phyloP scores from a whole-genome alignment of 2,797 vertebrate species.

The Danio aesculapii region DNA sequence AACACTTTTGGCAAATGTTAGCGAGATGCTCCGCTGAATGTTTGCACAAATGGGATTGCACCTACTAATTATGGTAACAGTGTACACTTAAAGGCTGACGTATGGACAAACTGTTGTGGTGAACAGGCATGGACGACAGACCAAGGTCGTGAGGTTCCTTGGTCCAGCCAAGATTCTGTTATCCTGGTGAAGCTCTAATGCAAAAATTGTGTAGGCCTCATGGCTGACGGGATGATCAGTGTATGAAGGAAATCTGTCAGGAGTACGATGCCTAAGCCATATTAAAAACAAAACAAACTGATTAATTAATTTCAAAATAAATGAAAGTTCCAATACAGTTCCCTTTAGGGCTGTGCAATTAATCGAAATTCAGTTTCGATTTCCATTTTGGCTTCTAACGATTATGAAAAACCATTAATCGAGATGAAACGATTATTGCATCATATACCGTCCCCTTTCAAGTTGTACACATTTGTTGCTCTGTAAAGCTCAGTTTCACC shows the following conservation, averaged over 20 bases:
- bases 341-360: too few relatives aligned
- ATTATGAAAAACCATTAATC: too few relatives aligned
- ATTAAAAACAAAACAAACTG: neutral
- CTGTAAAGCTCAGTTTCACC: too few relatives aligned
- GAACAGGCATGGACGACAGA: constrained; percentile 56
- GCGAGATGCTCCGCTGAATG: constrained; percentile 67
- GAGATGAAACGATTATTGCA: too few relatives aligned
- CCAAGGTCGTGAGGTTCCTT: constrained; percentile 68
- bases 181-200: constrained; percentile 62
- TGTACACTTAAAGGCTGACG: constrained; percentile 73
- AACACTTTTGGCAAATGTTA: constrained; percentile 59
- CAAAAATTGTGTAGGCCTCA: constrained; percentile 55
- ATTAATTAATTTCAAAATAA: too few relatives aligned
- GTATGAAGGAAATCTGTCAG: neutral
- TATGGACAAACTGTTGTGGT: constrained; percentile 75
- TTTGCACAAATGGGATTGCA: constrained; percentile 67
- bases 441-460: too few relatives aligned
- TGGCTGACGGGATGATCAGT: constrained; percentile 15
- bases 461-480: too few relatives aligned
- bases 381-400: too few relatives aligned
- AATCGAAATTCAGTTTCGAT: too few relatives aligned
- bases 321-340: too few relatives aligned
- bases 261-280: neutral
- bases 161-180: constrained; percentile 49
- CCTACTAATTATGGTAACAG: constrained; percentile 79